Evolutionary conservation across 1,140 invertebrate species (phyloP).

Genomic region (Harlomillsia oculata): DNA sequence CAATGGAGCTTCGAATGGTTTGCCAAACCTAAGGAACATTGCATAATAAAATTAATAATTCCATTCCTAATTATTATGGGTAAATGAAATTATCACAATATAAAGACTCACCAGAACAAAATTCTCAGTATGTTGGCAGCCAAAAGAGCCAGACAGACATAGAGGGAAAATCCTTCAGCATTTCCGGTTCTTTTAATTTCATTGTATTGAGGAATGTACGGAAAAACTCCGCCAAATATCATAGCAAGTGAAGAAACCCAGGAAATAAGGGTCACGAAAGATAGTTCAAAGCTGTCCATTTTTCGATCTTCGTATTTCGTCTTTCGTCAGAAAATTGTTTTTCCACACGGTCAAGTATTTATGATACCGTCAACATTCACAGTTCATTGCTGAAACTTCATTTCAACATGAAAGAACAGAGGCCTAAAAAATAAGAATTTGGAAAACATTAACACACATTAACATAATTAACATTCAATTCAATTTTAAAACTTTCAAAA

Average conservation of each 20-base stretch:
- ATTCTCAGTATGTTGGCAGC: slow-evolving; percentile 94
- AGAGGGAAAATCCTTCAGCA: slow-evolving; percentile 89
- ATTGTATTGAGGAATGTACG: slow-evolving; percentile 83
- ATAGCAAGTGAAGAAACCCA: slow-evolving; percentile 45
- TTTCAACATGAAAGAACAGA: too few relatives aligned
- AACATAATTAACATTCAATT: too few relatives aligned
- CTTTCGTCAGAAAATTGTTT: too few relatives aligned
- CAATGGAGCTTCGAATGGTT: slow-evolving; percentile 86
- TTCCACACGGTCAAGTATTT: too few relatives aligned
- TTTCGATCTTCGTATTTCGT: too few relatives aligned
- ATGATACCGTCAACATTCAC: too few relatives aligned
- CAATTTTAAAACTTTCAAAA: too few relatives aligned
- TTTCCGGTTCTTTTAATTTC: slow-evolving; percentile 84
- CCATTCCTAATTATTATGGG: too few relatives aligned
- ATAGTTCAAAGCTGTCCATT: slow-evolving; percentile 13
- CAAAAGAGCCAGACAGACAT: slow-evolving; percentile 87
- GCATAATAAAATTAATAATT: slow-evolving; percentile 6
- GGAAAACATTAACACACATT: too few relatives aligned
- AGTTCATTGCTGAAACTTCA: too few relatives aligned
- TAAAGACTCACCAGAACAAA: slow-evolving; percentile 74
- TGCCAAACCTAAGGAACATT: slow-evolving; percentile 76
- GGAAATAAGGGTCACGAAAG: slow-evolving; percentile 17
- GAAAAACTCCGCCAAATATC: slow-evolving; percentile 82
- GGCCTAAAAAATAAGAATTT: too few relatives aligned
- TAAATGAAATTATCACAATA: background rate